Evolutionary conservation across 2,797 vertebrate species (phyloP), one percentile per base, ranked within the genome.

Genomic region (Halcyon badia): DNA sequence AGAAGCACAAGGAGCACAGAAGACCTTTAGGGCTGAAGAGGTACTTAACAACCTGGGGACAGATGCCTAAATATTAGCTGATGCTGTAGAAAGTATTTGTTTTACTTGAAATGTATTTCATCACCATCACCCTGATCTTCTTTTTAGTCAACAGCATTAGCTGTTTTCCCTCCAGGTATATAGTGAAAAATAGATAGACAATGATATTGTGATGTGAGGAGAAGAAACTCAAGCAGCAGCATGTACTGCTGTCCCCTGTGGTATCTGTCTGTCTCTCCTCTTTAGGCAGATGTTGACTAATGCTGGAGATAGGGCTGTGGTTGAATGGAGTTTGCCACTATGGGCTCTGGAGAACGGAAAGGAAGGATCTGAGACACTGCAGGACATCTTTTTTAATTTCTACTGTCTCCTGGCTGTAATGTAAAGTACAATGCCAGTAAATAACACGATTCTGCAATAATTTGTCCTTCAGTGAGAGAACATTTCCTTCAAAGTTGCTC

Each of bases 381-480:
- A 91, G 73, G 72, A 41, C 49, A 81, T 81, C 17, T 91, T 83
- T 75, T 83, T 76, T 19, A 94, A 88, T 94, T 94, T 84, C 62
- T 95, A 54, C 79, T 81, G 69, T 94, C 87, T 96, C 72, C 82
- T 91, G 87, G 79, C 0, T 0, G 30, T 80, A 87, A 78, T 80
- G 37, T 18, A 16, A 79, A 93, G 41, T 31, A 83, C 33, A 51
- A 28, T 86, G 46, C 91, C 89, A 94, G 94, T 83, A 96, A 95
- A 83, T 89, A 94, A 68, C 8, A 58, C 51, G 48, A 77, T 90
- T 86, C 89, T 90, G 77, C 30, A 95, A 57, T 78, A 37, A 89
- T 93, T 72, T 92, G 30, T 90, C 68, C 58, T 86, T 94, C 35
- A 33, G 79, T 90, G 89, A 76, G 85, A 72, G 65, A 90, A 93